phyloP scores from a whole-genome alignment of 2,113 vertebrate genomes.

The Eudorcas thomsonii region DNA sequence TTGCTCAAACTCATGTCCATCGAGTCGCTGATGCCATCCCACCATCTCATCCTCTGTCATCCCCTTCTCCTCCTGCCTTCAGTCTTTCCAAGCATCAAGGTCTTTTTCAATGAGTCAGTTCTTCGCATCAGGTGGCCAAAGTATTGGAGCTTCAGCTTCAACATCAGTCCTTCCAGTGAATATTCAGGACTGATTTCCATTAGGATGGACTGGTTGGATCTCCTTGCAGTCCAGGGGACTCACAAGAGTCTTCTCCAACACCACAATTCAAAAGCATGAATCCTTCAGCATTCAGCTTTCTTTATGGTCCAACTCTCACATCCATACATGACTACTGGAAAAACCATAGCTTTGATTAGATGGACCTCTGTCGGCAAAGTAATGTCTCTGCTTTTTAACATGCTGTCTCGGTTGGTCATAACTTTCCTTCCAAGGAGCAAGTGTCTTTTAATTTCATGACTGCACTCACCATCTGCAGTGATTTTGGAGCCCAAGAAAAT shows the following conservation, averaged over 20 bases:
- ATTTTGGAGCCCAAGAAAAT: neutral
- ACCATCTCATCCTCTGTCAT: neutral
- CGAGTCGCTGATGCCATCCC: neutral
- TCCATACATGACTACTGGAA: neutral
- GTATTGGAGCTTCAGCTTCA: neutral
- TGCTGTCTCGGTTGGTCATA: neutral
- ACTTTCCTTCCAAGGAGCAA: neutral
- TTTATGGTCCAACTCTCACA: neutral
- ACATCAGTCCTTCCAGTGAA: neutral
- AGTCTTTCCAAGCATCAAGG: neutral
- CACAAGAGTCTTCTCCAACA: neutral
- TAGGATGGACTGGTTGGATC: neutral
- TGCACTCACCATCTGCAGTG: neutral
- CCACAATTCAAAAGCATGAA: neutral
- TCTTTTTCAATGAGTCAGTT: neutral
- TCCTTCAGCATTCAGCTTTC: neutral
- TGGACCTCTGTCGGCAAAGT: neutral
- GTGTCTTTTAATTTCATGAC: neutral
- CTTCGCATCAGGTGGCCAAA: neutral
- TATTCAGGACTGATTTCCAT: neutral
- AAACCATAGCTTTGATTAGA: neutral
- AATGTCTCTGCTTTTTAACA: neutral
- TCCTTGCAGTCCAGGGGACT: neutral
- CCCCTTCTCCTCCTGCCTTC: neutral
- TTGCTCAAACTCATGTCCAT: neutral